Conservation (phyloP, 1,140 invertebrate genomes). For the Tetranychus urticae region DNA sequence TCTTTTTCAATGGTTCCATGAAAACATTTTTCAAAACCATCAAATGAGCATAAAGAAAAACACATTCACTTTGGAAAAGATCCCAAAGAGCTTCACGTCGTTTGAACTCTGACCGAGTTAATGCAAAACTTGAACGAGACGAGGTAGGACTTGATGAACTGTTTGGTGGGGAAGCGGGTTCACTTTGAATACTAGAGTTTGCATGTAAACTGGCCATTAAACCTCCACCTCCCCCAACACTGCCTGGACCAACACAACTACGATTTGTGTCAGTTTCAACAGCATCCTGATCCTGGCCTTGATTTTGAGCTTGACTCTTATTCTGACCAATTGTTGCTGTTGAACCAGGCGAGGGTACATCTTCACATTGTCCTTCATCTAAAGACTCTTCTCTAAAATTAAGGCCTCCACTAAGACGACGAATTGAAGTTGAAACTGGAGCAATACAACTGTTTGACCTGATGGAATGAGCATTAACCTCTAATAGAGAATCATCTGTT, state of each 20-base stretch:
- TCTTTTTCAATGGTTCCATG: constrained; percentile 42
- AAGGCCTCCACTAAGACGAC: not conserved
- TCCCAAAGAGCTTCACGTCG: constrained; percentile 37
- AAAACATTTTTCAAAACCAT: constrained; percentile 48
- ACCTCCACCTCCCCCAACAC: not conserved
- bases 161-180: not conserved
- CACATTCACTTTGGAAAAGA: constrained; percentile 39
- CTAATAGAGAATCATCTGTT: constrained; percentile 1
- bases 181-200: not conserved
- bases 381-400: not conserved
- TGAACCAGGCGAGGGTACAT: not conserved
- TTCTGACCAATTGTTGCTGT: not conserved
- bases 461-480: not conserved
- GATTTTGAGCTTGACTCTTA: no score
- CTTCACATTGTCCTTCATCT: not conserved
- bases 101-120: constrained; percentile 10
- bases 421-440: not conserved
- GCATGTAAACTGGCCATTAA: not conserved
- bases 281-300: no score
- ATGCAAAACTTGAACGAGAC: constrained; percentile 5
- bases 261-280: not conserved
- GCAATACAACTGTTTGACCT: constrained; percentile 5
- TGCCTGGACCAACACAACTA: not conserved
- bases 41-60: constrained; percentile 39
- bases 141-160: not conserved